Percentiles rank a stretch among this genome's conserved stretches.
phyloP scores from a whole-genome alignment of 2,113 vertebrate species.

The Oreotrochilus melanogaster region DNA sequence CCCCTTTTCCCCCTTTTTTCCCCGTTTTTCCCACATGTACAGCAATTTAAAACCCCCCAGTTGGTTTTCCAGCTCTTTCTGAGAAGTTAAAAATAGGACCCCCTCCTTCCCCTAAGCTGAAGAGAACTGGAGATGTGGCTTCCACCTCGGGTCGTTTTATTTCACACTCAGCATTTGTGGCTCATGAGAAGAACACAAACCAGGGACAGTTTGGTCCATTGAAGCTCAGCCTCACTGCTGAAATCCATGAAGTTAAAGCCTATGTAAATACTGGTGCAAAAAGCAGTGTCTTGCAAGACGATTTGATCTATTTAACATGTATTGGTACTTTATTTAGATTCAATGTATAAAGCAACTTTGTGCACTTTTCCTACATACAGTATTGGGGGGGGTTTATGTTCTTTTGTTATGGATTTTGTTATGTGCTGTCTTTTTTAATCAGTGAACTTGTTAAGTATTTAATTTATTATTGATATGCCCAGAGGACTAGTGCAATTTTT shows the following conservation, averaged over 20 bases:
- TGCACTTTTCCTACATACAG: slow-evolving; percentile 87
- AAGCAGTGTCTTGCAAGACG: slow-evolving; percentile 22
- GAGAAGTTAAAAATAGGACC: neutral
- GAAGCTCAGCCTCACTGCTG: neutral
- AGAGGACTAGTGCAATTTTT: slow-evolving; percentile 85
- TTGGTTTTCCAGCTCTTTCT: neutral
- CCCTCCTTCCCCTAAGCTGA: neutral
- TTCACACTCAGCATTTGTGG: neutral
- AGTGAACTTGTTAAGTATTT: slow-evolving; percentile 75
- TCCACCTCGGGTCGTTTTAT: neutral
- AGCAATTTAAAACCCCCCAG: neutral
- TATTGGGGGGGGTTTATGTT: slow-evolving; percentile 54
- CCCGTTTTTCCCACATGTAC: neutral
- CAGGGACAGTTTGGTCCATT: neutral
- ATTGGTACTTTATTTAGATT: slow-evolving; percentile 74
- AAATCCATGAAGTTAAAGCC: neutral
- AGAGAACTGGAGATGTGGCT: neutral
- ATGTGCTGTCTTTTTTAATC: slow-evolving; percentile 63
- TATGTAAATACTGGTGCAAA: slow-evolving; percentile 48
- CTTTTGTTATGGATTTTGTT: slow-evolving; percentile 61
- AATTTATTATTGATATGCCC: slow-evolving; percentile 79
- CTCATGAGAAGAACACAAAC: neutral
- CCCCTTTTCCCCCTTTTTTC: no score
- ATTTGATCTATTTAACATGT: slow-evolving; percentile 68
- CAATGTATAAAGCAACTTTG: slow-evolving; percentile 78